Conservation (phyloP, 1,140 invertebrate species). For the Drosophila tsacasi region DNA sequence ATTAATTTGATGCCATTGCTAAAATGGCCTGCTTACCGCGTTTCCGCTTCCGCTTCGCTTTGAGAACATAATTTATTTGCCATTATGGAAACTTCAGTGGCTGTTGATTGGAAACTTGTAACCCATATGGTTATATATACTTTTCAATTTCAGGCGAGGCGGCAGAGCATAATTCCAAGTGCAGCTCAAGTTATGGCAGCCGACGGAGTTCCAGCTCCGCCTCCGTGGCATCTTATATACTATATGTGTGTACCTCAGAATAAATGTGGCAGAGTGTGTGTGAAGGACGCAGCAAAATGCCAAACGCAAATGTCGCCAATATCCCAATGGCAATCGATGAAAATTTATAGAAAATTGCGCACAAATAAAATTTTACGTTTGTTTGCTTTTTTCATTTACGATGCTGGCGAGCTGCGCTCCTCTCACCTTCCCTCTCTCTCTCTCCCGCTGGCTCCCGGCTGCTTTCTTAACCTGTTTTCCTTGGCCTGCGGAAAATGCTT, state of each 20-base stretch:
- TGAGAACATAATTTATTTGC: slow-evolving; percentile 74
- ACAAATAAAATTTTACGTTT: slow-evolving; percentile 84
- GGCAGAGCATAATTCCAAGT: slow-evolving; percentile 69
- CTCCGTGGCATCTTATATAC: neutral
- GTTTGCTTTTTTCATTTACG: slow-evolving; percentile 83
- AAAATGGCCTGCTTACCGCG: slow-evolving; percentile 51
- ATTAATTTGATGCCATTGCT: slow-evolving; percentile 66
- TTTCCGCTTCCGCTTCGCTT: slow-evolving; percentile 15
- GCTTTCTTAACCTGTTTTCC: slow-evolving; percentile 52
- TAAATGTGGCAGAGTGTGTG: slow-evolving; percentile 10
- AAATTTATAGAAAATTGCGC: slow-evolving; percentile 84
- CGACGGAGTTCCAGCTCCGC: slow-evolving; percentile 19
- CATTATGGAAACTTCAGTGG: slow-evolving; percentile 70
- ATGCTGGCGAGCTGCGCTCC: slow-evolving; percentile 29
- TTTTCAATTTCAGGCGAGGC: slow-evolving; percentile 61
- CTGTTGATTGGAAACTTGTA: slow-evolving; percentile 73
- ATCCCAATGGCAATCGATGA: slow-evolving; percentile 81
- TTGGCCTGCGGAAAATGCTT: slow-evolving; percentile 62
- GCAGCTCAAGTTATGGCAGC: slow-evolving; percentile 71
- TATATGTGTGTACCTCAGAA: slow-evolving; percentile 1
- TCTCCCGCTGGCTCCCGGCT: neutral
- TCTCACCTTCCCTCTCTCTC: neutral
- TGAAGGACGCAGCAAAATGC: slow-evolving; percentile 76
- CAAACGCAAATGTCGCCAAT: slow-evolving; percentile 84
- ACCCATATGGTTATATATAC: slow-evolving; percentile 13